Conservation (phyloP, 2,888 invertebrate genomes). For the Biston betularia region DNA sequence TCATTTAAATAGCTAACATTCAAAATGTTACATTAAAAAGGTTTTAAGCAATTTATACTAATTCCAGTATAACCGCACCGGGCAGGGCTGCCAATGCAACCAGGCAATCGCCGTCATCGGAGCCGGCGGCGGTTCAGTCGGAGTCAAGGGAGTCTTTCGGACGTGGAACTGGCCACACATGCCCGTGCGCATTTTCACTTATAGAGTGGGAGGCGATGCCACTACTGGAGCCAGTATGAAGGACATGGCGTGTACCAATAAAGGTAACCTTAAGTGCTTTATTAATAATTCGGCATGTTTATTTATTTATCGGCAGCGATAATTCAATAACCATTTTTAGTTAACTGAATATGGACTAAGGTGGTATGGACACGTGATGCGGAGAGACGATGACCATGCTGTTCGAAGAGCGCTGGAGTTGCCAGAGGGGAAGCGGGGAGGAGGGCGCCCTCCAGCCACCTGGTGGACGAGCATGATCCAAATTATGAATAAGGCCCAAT, state of each 20-base stretch:
- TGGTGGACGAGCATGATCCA: too few species aligned
- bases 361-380: too few species aligned
- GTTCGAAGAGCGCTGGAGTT: too few species aligned
- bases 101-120: conserved; percentile 99
- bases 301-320: too few species aligned
- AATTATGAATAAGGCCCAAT: too few species aligned
- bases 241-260: conserved; percentile 98
- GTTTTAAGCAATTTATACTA: background rate
- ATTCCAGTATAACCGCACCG: conserved; percentile 91
- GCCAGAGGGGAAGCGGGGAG: too few species aligned
- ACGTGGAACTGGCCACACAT: conserved; percentile 97
- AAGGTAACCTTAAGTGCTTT: conserved; percentile 88
- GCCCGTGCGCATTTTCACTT: conserved; percentile 98
- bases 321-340: too few species aligned
- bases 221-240: conserved; percentile 94
- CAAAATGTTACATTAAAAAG: background rate
- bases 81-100: conserved; percentile 97
- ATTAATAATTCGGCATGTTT: background rate
- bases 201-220: conserved; percentile 97
- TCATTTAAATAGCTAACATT: too few species aligned
- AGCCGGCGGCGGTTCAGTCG: conserved; percentile 95
- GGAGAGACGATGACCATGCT: too few species aligned
- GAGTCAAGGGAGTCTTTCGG: conserved; percentile 88
- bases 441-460: too few species aligned
- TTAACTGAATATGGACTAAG: too few species aligned